phyloP scores from a whole-genome alignment of 2,113 vertebrate species.

The Microcebus jonahi region DNA sequence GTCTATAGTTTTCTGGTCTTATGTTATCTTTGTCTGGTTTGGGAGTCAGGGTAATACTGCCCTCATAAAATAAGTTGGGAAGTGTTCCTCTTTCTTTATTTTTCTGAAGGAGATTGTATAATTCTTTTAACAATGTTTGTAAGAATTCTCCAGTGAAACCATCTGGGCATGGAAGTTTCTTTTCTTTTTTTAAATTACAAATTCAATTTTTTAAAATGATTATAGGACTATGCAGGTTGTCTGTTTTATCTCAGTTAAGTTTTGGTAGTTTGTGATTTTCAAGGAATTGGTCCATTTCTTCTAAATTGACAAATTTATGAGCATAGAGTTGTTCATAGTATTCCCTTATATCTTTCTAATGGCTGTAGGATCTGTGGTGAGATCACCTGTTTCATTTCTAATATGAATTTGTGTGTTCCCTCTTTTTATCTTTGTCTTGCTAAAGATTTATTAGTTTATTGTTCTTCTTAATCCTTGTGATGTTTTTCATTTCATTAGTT shows the following conservation, averaged over 20 bases:
- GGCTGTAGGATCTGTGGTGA: neutral
- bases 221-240: neutral
- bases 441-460: neutral
- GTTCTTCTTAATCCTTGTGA: neutral
- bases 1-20: neutral
- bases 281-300: neutral
- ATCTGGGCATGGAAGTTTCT: neutral
- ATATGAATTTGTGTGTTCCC: neutral
- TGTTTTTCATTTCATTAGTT: neutral
- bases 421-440: neutral
- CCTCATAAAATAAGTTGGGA: neutral
- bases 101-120: constrained; percentile 3
- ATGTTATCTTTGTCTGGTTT: neutral
- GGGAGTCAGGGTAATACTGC: neutral
- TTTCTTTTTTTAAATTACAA: neutral
- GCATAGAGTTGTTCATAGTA: neutral
- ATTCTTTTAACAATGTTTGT: constrained; percentile 9
- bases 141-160: neutral
- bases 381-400: neutral
- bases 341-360: neutral
- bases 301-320: neutral
- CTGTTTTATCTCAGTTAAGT: neutral
- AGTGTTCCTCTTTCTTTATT: neutral
- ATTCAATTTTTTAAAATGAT: neutral
- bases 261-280: neutral